A percentile compares a stretch with the other conserved stretches of the same genome.
These are phyloP conservation scores for Drosophila monieri DNA, from an alignment of 2,888 invertebrate genomes.

Conservation along the genomic window DNA sequence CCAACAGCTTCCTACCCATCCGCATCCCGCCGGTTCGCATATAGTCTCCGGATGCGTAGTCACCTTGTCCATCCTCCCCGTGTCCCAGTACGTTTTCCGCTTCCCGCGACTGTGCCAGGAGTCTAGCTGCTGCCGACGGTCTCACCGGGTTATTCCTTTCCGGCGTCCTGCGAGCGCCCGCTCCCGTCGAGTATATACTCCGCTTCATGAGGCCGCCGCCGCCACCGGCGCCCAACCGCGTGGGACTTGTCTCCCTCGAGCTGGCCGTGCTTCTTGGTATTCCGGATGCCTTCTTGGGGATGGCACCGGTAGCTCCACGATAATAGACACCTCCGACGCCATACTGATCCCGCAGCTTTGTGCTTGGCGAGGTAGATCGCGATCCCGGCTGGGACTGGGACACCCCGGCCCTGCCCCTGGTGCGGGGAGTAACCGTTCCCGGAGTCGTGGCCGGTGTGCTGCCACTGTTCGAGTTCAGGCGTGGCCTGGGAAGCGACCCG, in stretches of 20 bases:
- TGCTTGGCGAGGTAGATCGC: constrained; percentile 96
- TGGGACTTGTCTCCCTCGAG: constrained; percentile 88
- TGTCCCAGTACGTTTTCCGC: constrained; percentile 93
- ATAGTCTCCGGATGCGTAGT: constrained; percentile 70
- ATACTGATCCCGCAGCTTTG: constrained; percentile 90
- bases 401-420: constrained; percentile 89
- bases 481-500: constrained; percentile 78
- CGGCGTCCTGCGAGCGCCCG: constrained; percentile 81
- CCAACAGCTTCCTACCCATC: constrained; percentile 85
- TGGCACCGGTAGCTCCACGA: constrained; percentile 83
- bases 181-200: constrained; percentile 78
- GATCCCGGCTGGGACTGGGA: constrained; percentile 98
- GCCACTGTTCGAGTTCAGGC: constrained; percentile 62
- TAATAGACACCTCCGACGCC: constrained; percentile 76
- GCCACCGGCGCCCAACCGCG: constrained; percentile 84
- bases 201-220: constrained; percentile 84
- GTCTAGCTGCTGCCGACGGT: constrained; percentile 90
- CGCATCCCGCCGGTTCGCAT: constrained; percentile 86
- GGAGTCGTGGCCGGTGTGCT: constrained; percentile 63
- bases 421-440: constrained; percentile 63
- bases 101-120: constrained; percentile 93
- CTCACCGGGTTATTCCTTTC: constrained; percentile 86
- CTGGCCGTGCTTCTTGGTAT: constrained; percentile 89
- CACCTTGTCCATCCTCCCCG: constrained; percentile 57
- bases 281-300: constrained; percentile 89